A percentile compares a stretch with the other conserved stretches of the same genome.
phyloP scores from a whole-genome alignment of 37 sponge, comb jelly and placozoan species.

The Ephydatia muelleri region DNA sequence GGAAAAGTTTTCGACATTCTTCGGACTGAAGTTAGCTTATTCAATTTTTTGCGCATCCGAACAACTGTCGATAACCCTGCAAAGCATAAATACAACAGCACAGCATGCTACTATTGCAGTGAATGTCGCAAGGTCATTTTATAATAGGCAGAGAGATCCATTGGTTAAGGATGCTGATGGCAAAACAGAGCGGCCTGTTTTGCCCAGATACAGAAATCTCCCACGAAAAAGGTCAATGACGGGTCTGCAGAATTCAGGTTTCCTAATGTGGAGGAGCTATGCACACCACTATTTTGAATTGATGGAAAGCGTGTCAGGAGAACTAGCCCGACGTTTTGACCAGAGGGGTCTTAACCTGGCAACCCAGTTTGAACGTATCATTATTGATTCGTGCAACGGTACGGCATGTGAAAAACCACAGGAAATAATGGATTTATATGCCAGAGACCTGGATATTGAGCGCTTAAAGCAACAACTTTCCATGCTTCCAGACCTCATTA shows the following conservation, averaged over 20 bases:
- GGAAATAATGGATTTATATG: constrained; percentile 5
- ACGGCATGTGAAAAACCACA: not conserved
- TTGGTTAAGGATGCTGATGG: constrained; percentile 5
- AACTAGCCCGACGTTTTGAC: constrained; percentile 41
- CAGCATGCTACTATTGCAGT: constrained; percentile 45
- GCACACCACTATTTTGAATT: constrained; percentile 22
- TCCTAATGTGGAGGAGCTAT: not conserved
- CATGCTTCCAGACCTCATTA: constrained; percentile 27
- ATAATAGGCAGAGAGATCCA: constrained; percentile 27
- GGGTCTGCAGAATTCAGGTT: too few species aligned
- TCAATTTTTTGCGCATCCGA: constrained; percentile 59
- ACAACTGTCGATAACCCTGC: constrained; percentile 47
- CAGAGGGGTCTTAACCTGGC: constrained; percentile 14
- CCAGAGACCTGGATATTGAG: constrained; percentile 19
- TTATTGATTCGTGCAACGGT: constrained; percentile 22
- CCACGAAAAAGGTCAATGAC: constrained; percentile 15
- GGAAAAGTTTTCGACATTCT: constrained; percentile 61
- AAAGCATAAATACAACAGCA: constrained; percentile 41
- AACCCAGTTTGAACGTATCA: constrained; percentile 4
- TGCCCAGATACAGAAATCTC: constrained; percentile 25
- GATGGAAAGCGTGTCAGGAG: constrained; percentile 14
- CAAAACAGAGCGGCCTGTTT: constrained; percentile 22
- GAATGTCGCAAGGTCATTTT: constrained; percentile 20
- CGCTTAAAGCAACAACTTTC: constrained; percentile 11
- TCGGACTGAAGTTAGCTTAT: constrained; percentile 67